A percentile compares a stretch with the other conserved stretches of the same genome.
Conservation (phyloP, 2,797 vertebrate genomes). For the Emys orbicularis region DNA sequence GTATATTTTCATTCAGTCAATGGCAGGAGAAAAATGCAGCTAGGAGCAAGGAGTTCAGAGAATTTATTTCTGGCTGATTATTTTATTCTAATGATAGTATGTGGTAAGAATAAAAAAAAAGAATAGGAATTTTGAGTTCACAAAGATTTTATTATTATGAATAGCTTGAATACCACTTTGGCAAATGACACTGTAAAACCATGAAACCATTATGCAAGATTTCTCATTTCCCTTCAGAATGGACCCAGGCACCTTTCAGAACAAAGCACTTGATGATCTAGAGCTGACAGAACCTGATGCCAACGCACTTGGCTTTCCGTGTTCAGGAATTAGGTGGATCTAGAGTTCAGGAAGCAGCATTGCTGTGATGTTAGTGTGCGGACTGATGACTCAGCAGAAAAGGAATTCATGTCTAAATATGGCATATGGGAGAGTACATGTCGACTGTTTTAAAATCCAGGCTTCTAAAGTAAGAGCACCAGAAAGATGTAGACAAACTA, state of each 20-base stretch:
- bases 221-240: constrained; percentile 53
- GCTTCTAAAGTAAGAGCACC: neutral
- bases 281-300: neutral
- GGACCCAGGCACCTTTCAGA: neutral
- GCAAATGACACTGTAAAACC: constrained; percentile 38
- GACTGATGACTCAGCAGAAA: neutral
- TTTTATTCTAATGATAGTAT: constrained; percentile 73
- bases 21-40: constrained; percentile 39
- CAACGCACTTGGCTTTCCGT: neutral
- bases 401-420: neutral
- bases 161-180: constrained; percentile 46
- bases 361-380: neutral
- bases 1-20: constrained; percentile 18
- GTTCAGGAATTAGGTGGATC: neutral
- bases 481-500: neutral
- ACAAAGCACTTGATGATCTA: neutral
- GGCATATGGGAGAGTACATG: neutral
- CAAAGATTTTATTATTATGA: constrained; percentile 50
- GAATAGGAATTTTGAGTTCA: constrained; percentile 58
- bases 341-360: neutral
- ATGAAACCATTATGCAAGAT: constrained; percentile 39
- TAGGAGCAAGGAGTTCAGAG: constrained; percentile 58
- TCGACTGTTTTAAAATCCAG: neutral
- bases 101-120: constrained; percentile 41
- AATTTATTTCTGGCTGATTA: constrained; percentile 60